Evolutionary conservation across 1,140 invertebrate species (phyloP).

Genomic region (Asbolus verrucosus): DNA sequence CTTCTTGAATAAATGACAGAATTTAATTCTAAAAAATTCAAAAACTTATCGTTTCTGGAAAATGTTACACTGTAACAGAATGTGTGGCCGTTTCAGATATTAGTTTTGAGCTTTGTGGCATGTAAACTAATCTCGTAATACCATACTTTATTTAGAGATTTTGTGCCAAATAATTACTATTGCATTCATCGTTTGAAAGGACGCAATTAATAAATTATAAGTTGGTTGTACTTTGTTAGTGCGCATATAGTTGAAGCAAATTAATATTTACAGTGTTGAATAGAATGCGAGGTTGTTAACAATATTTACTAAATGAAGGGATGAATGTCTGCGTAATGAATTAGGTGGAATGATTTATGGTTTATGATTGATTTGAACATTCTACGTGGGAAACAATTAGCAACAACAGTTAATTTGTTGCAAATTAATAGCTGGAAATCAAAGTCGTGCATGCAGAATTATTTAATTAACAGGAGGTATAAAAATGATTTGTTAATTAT

Average conservation of each 20-base stretch:
- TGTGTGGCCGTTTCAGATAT: no score
- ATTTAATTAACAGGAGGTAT: constrained; percentile 10
- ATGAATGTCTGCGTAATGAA: constrained; percentile 37
- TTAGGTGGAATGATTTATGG: constrained; percentile 30
- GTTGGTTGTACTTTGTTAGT: not conserved
- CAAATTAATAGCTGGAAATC: constrained; percentile 27
- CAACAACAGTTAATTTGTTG: constrained; percentile 26
- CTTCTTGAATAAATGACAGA: no score
- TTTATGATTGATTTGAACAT: constrained; percentile 22
- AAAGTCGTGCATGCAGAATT: constrained; percentile 28
- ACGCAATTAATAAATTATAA: constrained; percentile 10
- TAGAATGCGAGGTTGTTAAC: constrained; percentile 21
- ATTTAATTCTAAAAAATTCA: no score
- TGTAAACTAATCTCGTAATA: no score
- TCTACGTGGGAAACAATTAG: constrained; percentile 27
- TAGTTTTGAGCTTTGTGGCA: no score
- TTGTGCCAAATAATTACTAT: constrained; percentile 4
- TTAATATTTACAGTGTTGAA: constrained; percentile 22
- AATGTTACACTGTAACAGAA: no score
- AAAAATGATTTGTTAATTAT: constrained; percentile 18
- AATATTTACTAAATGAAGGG: constrained; percentile 28
- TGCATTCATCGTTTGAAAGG: not conserved
- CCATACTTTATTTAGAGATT: constrained; percentile 2
- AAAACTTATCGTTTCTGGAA: no score
- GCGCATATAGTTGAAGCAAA: constrained; percentile 2